Evolutionary conservation across 2,797 vertebrate genomes (phyloP).

Genomic region (Crocidura indochinensis): DNA sequence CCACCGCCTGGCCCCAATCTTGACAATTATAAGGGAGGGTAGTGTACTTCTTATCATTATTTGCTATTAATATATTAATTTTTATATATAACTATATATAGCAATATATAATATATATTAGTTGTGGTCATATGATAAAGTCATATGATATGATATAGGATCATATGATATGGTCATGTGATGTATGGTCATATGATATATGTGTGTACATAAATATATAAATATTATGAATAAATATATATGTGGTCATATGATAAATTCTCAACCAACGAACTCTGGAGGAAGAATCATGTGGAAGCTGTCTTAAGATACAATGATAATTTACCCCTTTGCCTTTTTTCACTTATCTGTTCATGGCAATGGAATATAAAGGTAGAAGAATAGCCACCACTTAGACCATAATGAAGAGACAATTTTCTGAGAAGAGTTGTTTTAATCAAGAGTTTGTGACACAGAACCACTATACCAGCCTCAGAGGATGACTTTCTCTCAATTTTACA

Average conservation of each 20-base stretch:
- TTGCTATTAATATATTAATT: background rate
- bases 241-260: background rate
- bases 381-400: background rate
- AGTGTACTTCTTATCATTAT: no score
- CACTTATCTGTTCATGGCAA: background rate
- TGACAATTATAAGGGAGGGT: no score
- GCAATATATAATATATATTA: no score
- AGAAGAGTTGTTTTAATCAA: background rate
- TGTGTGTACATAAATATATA: no score
- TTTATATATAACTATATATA: no score
- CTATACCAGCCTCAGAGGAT: background rate
- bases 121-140: no score
- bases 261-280: background rate
- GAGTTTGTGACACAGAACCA: background rate
- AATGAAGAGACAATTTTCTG: background rate
- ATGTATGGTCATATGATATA: no score
- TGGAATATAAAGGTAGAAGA: background rate
- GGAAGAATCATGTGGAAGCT: background rate
- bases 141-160: no score
- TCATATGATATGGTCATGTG: no score
- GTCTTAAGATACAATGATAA: background rate
- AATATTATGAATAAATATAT: no score
- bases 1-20: no score
- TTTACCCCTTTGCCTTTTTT: background rate
- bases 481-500: background rate